Percentiles rank a stretch among this genome's conserved stretches.
Evolutionary conservation across 1,140 invertebrate genomes (phyloP).

Genomic region (Euwallacea similis): DNA sequence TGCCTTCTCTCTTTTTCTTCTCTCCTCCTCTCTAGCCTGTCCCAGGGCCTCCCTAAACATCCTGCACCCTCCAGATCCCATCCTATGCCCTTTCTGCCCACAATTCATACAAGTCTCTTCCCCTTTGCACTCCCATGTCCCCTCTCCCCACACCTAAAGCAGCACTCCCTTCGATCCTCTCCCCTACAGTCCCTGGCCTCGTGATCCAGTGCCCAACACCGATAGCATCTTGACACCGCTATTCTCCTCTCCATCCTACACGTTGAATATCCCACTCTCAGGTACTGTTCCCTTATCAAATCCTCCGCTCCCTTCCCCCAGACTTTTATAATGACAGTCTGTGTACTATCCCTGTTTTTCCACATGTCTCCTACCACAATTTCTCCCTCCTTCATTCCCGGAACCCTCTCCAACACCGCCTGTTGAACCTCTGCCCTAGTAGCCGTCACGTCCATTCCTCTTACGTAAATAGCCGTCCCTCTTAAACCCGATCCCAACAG

Average conservation of each 20-base stretch:
- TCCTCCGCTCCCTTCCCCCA: background rate
- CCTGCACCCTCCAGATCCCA: conserved; percentile 8
- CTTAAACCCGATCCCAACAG: background rate
- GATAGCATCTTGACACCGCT: background rate
- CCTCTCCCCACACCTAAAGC: conserved; percentile 24
- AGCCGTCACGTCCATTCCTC: conserved; percentile 16
- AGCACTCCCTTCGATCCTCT: conserved; percentile 3
- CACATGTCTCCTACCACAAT: background rate
- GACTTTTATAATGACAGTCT: background rate
- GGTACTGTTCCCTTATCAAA: background rate
- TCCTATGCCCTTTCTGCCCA: conserved; percentile 11
- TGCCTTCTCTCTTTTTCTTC: too few relatives aligned
- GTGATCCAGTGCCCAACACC: conserved; percentile 23
- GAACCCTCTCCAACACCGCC: background rate
- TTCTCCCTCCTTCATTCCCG: too few relatives aligned
- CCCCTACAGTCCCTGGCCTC: background rate
- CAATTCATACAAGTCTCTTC: conserved; percentile 7
- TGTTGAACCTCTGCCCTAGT: conserved; percentile 9
- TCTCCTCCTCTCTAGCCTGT: background rate
- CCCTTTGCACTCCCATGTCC: conserved; percentile 21
- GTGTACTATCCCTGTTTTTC: background rate
- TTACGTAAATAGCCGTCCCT: background rate
- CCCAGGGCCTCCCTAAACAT: conserved; percentile 9
- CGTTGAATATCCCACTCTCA: conserved; percentile 5
- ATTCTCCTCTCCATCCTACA: background rate